These are phyloP conservation scores for Colaptes auratus DNA, from an alignment of 2,113 vertebrate species.

Conservation along the genomic window DNA sequence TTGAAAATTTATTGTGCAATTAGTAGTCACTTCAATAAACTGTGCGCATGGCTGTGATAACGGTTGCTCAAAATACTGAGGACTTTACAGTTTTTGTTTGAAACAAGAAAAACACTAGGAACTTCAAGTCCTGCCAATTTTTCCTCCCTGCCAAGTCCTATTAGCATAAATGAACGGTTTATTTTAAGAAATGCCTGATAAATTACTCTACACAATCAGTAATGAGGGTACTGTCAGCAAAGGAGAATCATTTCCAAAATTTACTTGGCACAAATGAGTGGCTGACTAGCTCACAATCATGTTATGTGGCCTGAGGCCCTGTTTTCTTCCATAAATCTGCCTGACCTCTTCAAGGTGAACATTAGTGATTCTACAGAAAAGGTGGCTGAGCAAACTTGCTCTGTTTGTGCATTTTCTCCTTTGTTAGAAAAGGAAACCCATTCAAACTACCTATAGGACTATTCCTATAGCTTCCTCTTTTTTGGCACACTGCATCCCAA, in stretches of 20 bases:
- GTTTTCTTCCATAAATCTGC: slow-evolving; percentile 69
- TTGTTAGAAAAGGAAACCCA: not conserved
- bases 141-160: slow-evolving; percentile 84
- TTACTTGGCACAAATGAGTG: slow-evolving; percentile 77
- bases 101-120: slow-evolving; percentile 78
- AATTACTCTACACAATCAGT: slow-evolving; percentile 85
- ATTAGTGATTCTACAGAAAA: not conserved
- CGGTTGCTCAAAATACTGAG: slow-evolving; percentile 70
- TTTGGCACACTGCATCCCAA: not conserved
- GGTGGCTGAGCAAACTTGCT: not conserved
- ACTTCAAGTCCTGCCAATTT: slow-evolving; percentile 84
- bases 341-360: slow-evolving; percentile 46
- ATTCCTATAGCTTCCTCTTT: not conserved
- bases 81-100: slow-evolving; percentile 76
- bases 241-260: slow-evolving; percentile 84
- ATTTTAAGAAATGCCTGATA: slow-evolving; percentile 91
- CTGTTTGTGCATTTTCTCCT: not conserved
- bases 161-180: slow-evolving; percentile 88
- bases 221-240: slow-evolving; percentile 87
- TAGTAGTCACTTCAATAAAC: slow-evolving; percentile 70
- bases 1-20: slow-evolving; percentile 73
- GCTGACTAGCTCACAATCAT: slow-evolving; percentile 73
- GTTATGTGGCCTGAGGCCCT: slow-evolving; percentile 60
- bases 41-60: slow-evolving; percentile 59
- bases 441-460: not conserved